phyloP scores from a whole-genome alignment of 2,888 invertebrate genomes.

The Alsophila aescularia region DNA sequence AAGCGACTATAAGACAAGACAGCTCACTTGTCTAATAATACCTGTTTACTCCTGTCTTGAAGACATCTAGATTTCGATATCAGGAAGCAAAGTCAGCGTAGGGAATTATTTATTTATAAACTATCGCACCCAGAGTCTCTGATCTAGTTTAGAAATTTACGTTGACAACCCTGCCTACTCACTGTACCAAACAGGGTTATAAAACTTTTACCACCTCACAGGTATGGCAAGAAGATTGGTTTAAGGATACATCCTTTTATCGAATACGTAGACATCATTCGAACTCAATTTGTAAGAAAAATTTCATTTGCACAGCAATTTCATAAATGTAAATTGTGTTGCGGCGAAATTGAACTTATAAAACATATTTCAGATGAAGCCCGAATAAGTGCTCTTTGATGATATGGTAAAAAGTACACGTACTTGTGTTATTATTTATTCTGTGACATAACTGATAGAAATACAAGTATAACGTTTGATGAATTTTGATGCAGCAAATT shows the following conservation, averaged over 20 bases:
- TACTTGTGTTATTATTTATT: too few species aligned
- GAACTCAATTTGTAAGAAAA: constrained; percentile 36
- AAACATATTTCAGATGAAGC: constrained; percentile 27
- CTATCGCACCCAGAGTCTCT: not conserved
- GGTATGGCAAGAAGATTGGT: constrained; percentile 35
- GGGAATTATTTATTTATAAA: too few species aligned
- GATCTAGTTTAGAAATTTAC: not conserved
- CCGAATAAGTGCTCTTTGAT: too few species aligned
- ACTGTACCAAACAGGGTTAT: constrained; percentile 19
- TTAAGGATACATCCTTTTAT: constrained; percentile 35
- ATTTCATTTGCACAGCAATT: constrained; percentile 37
- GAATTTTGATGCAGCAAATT: constrained; percentile 21
- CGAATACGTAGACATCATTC: constrained; percentile 27
- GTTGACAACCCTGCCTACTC: constrained; percentile 8
- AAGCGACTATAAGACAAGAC: too few species aligned
- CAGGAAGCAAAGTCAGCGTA: too few species aligned
- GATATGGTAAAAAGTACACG: constrained; percentile 25
- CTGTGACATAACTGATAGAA: constrained; percentile 1
- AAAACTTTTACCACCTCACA: constrained; percentile 35
- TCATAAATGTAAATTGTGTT: constrained; percentile 30
- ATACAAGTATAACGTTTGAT: constrained; percentile 4
- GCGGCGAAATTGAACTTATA: constrained; percentile 26
- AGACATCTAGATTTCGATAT: too few species aligned
- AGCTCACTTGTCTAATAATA: too few species aligned
- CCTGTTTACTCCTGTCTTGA: too few species aligned